A percentile compares a stretch with the other conserved stretches of the same genome.
These are phyloP conservation scores for Digitonthophagus gazella DNA, from an alignment of 2,888 invertebrate genomes.

Conservation along the genomic window DNA sequence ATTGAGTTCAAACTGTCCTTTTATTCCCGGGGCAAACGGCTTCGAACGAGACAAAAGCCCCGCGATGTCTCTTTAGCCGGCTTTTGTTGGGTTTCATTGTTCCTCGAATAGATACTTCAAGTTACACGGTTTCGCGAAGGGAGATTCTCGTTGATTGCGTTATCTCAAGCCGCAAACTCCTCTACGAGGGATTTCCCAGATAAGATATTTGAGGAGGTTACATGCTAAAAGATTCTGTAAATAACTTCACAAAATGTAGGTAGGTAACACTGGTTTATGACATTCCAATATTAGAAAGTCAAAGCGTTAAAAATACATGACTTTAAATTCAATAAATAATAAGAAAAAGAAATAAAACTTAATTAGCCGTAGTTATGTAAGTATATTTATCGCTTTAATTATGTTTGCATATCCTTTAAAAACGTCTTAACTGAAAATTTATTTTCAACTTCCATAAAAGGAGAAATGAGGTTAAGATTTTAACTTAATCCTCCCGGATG, in stretches of 20 bases:
- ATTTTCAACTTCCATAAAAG: not conserved
- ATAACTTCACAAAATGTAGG: not conserved
- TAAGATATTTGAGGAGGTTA: not conserved
- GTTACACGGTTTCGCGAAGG: constrained; percentile 53
- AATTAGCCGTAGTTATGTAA: not conserved
- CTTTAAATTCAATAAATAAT: too few species aligned
- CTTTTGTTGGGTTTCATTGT: constrained; percentile 47
- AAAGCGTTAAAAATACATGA: too few species aligned
- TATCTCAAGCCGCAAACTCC: constrained; percentile 43
- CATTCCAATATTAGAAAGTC: too few species aligned
- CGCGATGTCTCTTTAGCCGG: constrained; percentile 53
- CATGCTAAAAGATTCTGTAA: not conserved
- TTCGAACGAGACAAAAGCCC: constrained; percentile 46
- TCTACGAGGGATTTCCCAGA: constrained; percentile 26
- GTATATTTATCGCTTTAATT: not conserved
- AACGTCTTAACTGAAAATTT: not conserved
- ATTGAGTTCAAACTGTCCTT: constrained; percentile 51
- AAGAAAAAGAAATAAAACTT: not conserved
- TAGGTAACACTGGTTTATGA: too few species aligned
- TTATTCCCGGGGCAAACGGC: constrained; percentile 48
- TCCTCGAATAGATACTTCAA: constrained; percentile 51
- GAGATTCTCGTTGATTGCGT: constrained; percentile 48
- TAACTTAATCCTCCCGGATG: not conserved
- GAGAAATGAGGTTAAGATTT: not conserved
- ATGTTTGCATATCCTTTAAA: not conserved